phyloP scores from a whole-genome alignment of 2,113 vertebrate species.

The Terrapene triunguis region DNA sequence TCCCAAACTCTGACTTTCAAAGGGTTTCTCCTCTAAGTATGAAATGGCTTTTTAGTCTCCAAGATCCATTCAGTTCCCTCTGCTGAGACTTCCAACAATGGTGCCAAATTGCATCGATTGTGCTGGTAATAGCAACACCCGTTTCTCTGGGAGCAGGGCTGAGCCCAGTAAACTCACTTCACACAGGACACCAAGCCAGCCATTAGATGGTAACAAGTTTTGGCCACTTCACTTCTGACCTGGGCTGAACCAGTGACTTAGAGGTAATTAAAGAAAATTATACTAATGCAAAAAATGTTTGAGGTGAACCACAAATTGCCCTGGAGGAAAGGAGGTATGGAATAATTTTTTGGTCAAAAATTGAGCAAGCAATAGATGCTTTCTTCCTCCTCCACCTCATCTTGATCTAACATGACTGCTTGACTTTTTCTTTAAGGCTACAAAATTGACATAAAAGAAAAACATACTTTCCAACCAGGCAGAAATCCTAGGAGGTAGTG shows the following conservation, averaged over 20 bases:
- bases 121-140: neutral
- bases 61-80: neutral
- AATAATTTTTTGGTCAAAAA: neutral
- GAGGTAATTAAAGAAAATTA: neutral
- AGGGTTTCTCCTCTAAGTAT: neutral
- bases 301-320: neutral
- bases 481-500: constrained; percentile 74
- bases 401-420: neutral
- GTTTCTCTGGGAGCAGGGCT: neutral
- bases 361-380: neutral
- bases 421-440: neutral
- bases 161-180: neutral
- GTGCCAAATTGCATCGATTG: neutral
- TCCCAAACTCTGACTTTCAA: neutral
- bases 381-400: neutral
- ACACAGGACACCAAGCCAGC: neutral
- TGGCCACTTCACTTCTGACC: neutral
- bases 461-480: constrained; percentile 51
- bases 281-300: neutral
- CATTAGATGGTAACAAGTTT: rapidly evolving
- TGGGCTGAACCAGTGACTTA: neutral
- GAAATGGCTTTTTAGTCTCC: neutral
- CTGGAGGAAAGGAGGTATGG: neutral
- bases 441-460: constrained; percentile 70
- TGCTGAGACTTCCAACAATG: neutral